phyloP scores from a whole-genome alignment of 2,888 invertebrate genomes.

The Zaprionus lineosus region DNA sequence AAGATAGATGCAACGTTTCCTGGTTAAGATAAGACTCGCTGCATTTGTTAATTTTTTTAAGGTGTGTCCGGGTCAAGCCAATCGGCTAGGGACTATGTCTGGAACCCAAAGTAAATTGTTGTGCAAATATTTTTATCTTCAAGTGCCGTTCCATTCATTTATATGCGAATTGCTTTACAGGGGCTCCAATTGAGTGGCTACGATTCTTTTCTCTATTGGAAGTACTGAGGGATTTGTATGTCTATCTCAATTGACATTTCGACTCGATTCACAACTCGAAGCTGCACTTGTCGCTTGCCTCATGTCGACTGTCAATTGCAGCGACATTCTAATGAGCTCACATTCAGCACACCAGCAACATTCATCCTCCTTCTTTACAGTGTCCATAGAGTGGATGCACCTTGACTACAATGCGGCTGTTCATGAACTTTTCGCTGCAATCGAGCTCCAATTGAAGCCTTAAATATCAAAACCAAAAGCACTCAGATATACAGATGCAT shows the following conservation, averaged over 20 bases:
- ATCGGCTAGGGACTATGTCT: constrained; percentile 15
- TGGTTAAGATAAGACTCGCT: constrained; percentile 73
- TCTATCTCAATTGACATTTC: constrained; percentile 36
- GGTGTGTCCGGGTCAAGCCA: constrained; percentile 53
- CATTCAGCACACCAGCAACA: no score
- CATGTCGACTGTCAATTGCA: constrained; percentile 50
- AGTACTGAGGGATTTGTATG: neutral
- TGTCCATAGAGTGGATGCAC: constrained; percentile 32
- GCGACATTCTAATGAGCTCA: constrained; percentile 67
- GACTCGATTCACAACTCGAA: constrained; percentile 26
- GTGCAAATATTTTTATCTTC: constrained; percentile 48
- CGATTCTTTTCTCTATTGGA: neutral
- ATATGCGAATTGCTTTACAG: neutral
- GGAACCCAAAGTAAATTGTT: constrained; percentile 29
- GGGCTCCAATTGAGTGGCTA: neutral
- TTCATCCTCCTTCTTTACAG: neutral
- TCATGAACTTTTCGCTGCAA: constrained; percentile 62
- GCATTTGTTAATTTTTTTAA: constrained; percentile 28
- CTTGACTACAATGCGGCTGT: constrained; percentile 47
- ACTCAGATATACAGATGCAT: no score
- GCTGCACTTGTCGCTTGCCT: constrained; percentile 26
- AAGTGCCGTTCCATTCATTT: constrained; percentile 35
- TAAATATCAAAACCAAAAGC: constrained; percentile 59
- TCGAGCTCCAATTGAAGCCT: constrained; percentile 36
- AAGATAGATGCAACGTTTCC: constrained; percentile 63